These are phyloP conservation scores for Eutrigla gurnardus DNA, from an alignment of 2,797 vertebrate species.

Conservation along the genomic window DNA sequence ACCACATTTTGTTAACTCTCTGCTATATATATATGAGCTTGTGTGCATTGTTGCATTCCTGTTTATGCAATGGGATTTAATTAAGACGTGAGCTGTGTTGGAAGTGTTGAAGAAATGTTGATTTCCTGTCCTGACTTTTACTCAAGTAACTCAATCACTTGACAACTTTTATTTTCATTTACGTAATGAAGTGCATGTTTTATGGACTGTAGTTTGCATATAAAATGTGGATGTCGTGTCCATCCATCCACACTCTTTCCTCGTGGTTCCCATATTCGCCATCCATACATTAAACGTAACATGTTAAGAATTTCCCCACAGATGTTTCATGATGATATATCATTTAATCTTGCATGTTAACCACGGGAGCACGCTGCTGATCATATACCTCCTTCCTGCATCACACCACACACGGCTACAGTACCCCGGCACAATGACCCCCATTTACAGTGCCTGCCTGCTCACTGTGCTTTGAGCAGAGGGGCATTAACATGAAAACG, in stretches of 20 bases:
- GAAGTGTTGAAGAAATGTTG: neutral
- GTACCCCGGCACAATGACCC: slow-evolving; percentile 61
- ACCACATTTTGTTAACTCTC: neutral
- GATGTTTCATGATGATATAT: slow-evolving; percentile 49
- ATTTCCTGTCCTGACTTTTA: slow-evolving; percentile 13
- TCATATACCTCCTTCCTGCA: slow-evolving; percentile 46
- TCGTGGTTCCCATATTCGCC: slow-evolving; percentile 18
- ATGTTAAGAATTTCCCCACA: slow-evolving; percentile 45
- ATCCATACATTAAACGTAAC: slow-evolving; percentile 13
- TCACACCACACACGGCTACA: slow-evolving; percentile 51
- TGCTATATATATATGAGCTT: neutral
- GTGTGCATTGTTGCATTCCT: neutral
- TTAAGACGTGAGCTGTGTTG: neutral
- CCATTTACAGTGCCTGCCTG: slow-evolving; percentile 63
- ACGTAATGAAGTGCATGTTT: slow-evolving; percentile 1
- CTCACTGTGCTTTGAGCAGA: slow-evolving; percentile 27
- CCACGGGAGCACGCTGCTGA: slow-evolving; percentile 38
- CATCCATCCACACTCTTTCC: neutral
- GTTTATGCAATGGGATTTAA: neutral
- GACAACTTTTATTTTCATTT: slow-evolving; percentile 1
- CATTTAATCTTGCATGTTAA: slow-evolving; percentile 56
- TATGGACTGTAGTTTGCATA: slow-evolving; percentile 10
- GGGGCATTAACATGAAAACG: slow-evolving; percentile 55
- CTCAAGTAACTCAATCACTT: neutral
- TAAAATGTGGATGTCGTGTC: slow-evolving; percentile 7